These are phyloP conservation scores for Limnephilus rhombicus DNA, from an alignment of 2,888 invertebrate genomes.

Conservation along the genomic window DNA sequence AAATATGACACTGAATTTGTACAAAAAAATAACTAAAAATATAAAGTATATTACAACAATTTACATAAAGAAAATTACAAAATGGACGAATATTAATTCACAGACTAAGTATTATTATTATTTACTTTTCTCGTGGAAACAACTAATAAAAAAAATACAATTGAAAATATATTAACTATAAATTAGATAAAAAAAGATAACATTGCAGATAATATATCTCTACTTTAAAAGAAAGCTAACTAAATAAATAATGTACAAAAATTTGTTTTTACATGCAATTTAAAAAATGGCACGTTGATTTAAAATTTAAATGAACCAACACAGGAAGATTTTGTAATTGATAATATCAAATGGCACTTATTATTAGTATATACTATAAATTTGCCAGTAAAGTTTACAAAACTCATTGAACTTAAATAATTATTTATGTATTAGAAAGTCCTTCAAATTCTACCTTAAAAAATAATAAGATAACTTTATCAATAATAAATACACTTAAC, in stretches of 20 bases:
- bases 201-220: neutral
- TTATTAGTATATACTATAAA: neutral
- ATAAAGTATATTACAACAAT: conserved; percentile 60
- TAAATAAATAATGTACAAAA: conserved; percentile 15
- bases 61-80: conserved; percentile 56
- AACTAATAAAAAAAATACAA: neutral
- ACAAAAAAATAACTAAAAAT: conserved; percentile 50
- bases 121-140: conserved; percentile 26
- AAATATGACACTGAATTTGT: conserved; percentile 55
- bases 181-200: conserved; percentile 45
- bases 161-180: conserved; percentile 17
- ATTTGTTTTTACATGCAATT: conserved; percentile 14
- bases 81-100: conserved; percentile 63
- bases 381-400: neutral
- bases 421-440: neutral
- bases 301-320: neutral
- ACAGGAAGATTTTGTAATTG: neutral
- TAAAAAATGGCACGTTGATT: neutral
- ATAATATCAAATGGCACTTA: conserved; percentile 14
- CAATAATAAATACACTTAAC: neutral
- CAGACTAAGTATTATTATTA: conserved; percentile 48
- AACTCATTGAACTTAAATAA: neutral
- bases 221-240: conserved; percentile 2
- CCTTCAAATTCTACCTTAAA: neutral
- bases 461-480: neutral